Conservation (phyloP, 2,888 invertebrate species). For the Dasysyrphus tricinctus region DNA sequence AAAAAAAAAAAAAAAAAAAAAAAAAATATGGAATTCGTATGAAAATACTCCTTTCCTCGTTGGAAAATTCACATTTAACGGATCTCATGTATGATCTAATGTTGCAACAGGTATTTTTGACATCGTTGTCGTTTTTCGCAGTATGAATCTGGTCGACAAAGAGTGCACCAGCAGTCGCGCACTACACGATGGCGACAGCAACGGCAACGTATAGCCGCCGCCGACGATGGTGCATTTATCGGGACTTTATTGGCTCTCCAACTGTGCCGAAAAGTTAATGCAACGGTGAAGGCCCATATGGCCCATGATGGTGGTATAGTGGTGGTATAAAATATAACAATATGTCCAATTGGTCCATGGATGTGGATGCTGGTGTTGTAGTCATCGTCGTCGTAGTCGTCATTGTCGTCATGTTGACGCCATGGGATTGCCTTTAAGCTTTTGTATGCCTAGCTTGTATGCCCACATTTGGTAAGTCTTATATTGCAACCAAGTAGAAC, state of each 20-base stretch:
- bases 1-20: constrained; percentile 3
- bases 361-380: constrained; percentile 7
- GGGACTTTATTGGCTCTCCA: constrained; percentile 67
- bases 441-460: constrained; percentile 56
- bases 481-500: constrained; percentile 73
- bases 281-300: constrained; percentile 48
- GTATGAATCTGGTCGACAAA: constrained; percentile 35
- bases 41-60: constrained; percentile 65
- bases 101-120: constrained; percentile 74
- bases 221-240: constrained; percentile 42
- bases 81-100: constrained; percentile 69
- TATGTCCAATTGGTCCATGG: constrained; percentile 70
- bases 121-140: constrained; percentile 46
- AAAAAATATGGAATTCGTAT: constrained; percentile 54
- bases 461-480: constrained; percentile 69
- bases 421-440: constrained; percentile 58
- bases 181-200: constrained; percentile 1
- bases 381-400: constrained; percentile 23
- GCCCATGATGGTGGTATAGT: constrained; percentile 29
- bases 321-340: constrained; percentile 65
- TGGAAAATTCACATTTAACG: constrained; percentile 68
- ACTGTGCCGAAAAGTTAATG: constrained; percentile 64
- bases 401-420: constrained; percentile 64
- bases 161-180: constrained; percentile 45
- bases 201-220: too few species aligned